Evolutionary conservation across 2,888 invertebrate species (phyloP).

Genomic region (Brachylomia viminalis): DNA sequence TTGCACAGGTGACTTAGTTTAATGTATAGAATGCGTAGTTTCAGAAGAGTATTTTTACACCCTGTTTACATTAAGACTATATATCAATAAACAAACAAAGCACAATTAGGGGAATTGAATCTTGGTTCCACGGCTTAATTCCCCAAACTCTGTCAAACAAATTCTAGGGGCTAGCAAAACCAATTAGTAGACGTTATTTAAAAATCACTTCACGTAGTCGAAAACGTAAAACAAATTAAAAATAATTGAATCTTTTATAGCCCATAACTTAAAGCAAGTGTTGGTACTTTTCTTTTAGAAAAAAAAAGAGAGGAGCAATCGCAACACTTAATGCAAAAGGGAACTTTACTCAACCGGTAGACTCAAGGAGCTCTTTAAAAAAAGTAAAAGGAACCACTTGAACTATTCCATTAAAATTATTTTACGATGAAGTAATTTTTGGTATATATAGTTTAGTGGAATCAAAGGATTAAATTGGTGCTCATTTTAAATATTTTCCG

Average conservation of each 20-base stretch:
- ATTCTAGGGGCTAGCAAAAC: neutral
- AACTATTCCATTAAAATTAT: constrained; percentile 34
- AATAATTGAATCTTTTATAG: constrained; percentile 26
- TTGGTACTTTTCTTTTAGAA: constrained; percentile 12
- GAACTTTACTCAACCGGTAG: neutral
- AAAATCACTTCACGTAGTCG: constrained; percentile 9
- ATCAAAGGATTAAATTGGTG: neutral
- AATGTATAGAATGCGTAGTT: neutral
- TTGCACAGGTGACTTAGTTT: neutral
- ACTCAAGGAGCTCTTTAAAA: constrained; percentile 8
- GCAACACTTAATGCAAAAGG: constrained; percentile 18
- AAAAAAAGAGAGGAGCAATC: constrained; percentile 5
- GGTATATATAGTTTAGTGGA: neutral
- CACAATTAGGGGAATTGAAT: neutral
- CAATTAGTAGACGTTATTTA: neutral
- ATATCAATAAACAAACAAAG: neutral
- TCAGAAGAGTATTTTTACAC: neutral
- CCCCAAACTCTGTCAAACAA: neutral
- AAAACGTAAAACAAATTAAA: constrained; percentile 32
- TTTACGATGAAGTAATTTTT: constrained; percentile 21
- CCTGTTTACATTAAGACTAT: no score
- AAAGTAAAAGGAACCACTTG: constrained; percentile 14
- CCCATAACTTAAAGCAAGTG: constrained; percentile 29
- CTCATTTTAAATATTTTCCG: neutral
- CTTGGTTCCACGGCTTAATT: neutral